phyloP scores from a whole-genome alignment of 2,888 invertebrate genomes.

The Eudemis profundana region DNA sequence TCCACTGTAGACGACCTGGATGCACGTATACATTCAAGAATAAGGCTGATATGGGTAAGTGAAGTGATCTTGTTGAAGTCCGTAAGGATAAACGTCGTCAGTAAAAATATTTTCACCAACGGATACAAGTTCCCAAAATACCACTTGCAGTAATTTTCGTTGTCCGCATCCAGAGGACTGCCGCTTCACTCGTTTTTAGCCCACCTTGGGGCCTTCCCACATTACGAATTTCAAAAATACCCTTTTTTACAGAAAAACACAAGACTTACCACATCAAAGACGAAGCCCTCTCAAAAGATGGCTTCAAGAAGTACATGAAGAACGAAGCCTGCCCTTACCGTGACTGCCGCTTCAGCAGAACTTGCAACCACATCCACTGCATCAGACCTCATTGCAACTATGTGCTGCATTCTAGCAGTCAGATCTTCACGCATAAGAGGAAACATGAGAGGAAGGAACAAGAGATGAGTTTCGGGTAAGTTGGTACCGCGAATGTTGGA shows the following conservation, averaged over 20 bases:
- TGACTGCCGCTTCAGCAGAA: constrained; percentile 96
- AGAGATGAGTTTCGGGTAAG: constrained; percentile 94
- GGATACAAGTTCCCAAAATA: too few species aligned
- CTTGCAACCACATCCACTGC: constrained; percentile 99
- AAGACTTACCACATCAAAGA: constrained; percentile 99
- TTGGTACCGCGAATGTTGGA: too few species aligned
- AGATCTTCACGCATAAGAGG: constrained; percentile 98
- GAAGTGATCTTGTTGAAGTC: too few species aligned
- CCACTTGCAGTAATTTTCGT: too few species aligned
- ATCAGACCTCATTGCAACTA: constrained; percentile 97
- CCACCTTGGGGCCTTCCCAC: too few species aligned
- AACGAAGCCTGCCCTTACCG: constrained; percentile 97
- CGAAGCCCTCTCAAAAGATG: constrained; percentile 96
- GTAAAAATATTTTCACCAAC: too few species aligned
- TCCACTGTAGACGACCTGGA: constrained; percentile 96
- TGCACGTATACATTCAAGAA: constrained; percentile 99
- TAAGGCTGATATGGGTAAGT: constrained; percentile 99
- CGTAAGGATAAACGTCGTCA: too few species aligned
- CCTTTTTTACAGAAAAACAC: constrained; percentile 93
- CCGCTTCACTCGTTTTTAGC: too few species aligned
- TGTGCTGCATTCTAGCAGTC: constrained; percentile 98
- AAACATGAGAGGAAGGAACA: constrained; percentile 98
- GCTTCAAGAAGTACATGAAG: constrained; percentile 99
- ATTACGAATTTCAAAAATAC: not conserved
- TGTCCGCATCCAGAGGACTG: not conserved